Conservation (phyloP, 2,797 vertebrate species). For the Lycodopsis pacificus region DNA sequence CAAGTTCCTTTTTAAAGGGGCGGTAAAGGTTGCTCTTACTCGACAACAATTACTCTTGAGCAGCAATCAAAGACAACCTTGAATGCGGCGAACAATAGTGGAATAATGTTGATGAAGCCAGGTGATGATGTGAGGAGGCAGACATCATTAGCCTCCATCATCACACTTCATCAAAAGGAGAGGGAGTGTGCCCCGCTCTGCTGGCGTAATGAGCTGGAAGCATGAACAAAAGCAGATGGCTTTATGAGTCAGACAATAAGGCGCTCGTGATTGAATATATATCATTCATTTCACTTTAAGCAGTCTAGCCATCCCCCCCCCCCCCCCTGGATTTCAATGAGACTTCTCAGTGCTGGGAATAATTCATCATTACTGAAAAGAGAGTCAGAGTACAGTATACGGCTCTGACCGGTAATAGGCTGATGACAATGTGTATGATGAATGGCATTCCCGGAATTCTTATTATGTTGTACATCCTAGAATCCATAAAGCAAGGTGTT, state of each 20-base stretch:
- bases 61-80: conserved; percentile 36
- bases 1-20: background rate
- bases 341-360: conserved; percentile 37
- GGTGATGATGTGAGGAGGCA: conserved; percentile 75
- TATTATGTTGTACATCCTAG: conserved; percentile 9
- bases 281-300: conserved; percentile 66
- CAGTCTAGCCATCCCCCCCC: conserved; percentile 8
- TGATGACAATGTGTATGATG: conserved; percentile 9
- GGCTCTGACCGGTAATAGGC: conserved; percentile 26
- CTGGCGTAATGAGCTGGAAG: conserved; percentile 78
- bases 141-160: conserved; percentile 78
- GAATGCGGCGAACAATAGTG: conserved; percentile 32
- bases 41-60: conserved; percentile 23
- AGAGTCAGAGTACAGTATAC: conserved; percentile 20
- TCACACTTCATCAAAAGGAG: conserved; percentile 76
- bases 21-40: conserved; percentile 6
- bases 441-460: background rate
- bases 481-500: conserved; percentile 6
- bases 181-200: conserved; percentile 64
- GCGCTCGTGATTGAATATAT: conserved; percentile 66
- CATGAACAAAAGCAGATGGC: conserved; percentile 82
- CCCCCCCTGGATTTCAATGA: conserved; percentile 34
- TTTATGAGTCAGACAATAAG: conserved; percentile 77
- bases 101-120: conserved; percentile 64
- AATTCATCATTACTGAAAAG: conserved; percentile 41